Evolutionary conservation across 2,888 invertebrate genomes (phyloP).

Genomic region (Ametastegia equiseti): DNA sequence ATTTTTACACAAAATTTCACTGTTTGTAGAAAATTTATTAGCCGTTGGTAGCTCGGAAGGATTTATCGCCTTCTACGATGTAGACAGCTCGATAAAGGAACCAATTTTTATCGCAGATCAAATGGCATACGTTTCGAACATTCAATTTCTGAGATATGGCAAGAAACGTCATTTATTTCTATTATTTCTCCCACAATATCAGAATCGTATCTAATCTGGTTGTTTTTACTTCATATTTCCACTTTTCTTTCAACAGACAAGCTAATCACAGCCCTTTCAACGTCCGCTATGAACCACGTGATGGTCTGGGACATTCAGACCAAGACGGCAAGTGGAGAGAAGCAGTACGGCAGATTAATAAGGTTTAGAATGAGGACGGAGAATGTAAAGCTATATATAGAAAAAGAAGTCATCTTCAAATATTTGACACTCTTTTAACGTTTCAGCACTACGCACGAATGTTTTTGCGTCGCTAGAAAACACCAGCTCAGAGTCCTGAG

Average conservation of each 20-base stretch:
- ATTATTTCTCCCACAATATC: too few species aligned
- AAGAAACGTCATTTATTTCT: constrained; percentile 25
- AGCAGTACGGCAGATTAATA: constrained; percentile 54
- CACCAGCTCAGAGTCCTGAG: constrained; percentile 51
- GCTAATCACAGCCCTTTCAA: constrained; percentile 53
- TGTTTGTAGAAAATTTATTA: constrained; percentile 59
- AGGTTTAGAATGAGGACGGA: constrained; percentile 53
- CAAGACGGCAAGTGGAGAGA: constrained; percentile 48
- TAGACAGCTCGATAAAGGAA: constrained; percentile 48
- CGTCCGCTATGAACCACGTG: constrained; percentile 52
- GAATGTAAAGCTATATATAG: background rate
- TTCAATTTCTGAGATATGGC: constrained; percentile 57
- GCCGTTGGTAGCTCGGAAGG: constrained; percentile 65
- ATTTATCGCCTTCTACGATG: constrained; percentile 61
- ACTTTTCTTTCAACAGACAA: constrained; percentile 53
- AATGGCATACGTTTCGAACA: constrained; percentile 54
- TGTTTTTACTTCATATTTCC: too few species aligned
- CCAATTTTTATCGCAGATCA: constrained; percentile 58
- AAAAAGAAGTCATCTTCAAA: background rate
- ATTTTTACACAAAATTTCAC: background rate
- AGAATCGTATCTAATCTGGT: too few species aligned
- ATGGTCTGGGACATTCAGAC: constrained; percentile 59
- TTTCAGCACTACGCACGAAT: constrained; percentile 62
- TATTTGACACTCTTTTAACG: constrained; percentile 14
- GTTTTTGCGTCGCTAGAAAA: constrained; percentile 53